A percentile compares a stretch with the other conserved stretches of the same genome.
Evolutionary conservation across 2,113 vertebrate genomes (phyloP).

Genomic region (Mesocricetus auratus): DNA sequence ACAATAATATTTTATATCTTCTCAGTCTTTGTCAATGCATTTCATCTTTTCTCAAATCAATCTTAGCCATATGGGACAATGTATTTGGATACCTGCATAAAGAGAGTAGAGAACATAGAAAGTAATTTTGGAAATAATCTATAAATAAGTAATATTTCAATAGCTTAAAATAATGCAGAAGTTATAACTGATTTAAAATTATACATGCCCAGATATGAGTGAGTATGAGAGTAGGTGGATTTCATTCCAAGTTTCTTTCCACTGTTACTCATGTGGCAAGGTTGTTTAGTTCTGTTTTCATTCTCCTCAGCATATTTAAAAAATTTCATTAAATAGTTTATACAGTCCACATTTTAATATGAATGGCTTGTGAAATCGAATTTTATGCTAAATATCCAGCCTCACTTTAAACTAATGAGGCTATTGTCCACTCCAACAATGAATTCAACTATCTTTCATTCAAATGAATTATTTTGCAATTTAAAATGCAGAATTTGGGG

Average conservation of each 20-base stretch:
- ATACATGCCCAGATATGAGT: neutral
- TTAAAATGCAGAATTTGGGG: conserved; percentile 21
- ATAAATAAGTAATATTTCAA: neutral
- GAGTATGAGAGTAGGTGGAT: neutral
- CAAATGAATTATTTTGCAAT: conserved; percentile 39
- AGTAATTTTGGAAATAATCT: neutral
- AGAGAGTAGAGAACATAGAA: neutral
- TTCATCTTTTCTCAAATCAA: neutral
- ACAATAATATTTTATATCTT: neutral
- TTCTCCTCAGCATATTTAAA: conserved; percentile 41
- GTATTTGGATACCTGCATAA: neutral
- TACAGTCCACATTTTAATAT: conserved; percentile 51
- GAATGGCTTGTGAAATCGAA: conserved; percentile 53
- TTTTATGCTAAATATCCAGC: conserved; percentile 39
- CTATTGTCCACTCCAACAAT: conserved; percentile 44
- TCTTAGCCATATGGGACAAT: neutral
- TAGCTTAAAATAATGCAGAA: conserved; percentile 16
- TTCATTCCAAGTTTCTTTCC: conserved; percentile 28
- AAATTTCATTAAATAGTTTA: conserved; percentile 46
- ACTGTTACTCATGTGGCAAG: neutral
- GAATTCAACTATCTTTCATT: conserved; percentile 29
- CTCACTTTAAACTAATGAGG: conserved; percentile 42
- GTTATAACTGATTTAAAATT: neutral
- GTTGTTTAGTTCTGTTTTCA: neutral
- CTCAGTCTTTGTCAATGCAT: neutral